Evolutionary conservation across 2,797 vertebrate species (phyloP).

Genomic region (Rhynchonycteris naso): DNA sequence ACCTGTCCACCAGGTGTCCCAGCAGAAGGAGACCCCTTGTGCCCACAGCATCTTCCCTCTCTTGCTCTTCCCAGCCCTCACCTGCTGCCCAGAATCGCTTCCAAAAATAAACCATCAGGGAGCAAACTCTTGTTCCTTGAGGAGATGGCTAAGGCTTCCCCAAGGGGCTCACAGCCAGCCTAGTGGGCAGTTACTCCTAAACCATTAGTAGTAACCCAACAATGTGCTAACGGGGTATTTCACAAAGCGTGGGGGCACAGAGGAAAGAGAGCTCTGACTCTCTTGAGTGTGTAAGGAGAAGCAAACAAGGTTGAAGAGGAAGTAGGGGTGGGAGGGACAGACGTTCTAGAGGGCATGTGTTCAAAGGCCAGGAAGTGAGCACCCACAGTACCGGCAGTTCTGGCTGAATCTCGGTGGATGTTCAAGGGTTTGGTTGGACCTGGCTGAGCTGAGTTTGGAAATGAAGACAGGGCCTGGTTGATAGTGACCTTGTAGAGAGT

Average conservation of each 20-base stretch:
- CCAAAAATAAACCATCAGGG: background rate
- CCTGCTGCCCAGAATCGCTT: background rate
- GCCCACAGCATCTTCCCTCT: too few species aligned
- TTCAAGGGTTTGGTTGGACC: rapidly evolving
- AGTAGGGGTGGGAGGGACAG: background rate
- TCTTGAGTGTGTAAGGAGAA: background rate
- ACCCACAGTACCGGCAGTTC: rapidly evolving
- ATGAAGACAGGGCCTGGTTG: background rate
- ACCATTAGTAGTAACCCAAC: background rate
- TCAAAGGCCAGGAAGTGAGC: background rate
- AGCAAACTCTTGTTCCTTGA: background rate
- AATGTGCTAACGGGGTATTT: rapidly evolving
- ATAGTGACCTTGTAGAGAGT: rapidly evolving
- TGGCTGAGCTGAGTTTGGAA: rapidly evolving
- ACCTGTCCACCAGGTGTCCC: too few species aligned
- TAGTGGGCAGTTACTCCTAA: background rate
- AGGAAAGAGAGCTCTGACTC: background rate
- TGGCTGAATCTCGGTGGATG: rapidly evolving
- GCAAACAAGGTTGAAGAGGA: background rate
- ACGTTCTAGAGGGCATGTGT: rapidly evolving
- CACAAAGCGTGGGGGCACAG: rapidly evolving
- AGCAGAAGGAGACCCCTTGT: background rate
- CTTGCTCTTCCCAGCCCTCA: background rate
- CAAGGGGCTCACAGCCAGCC: background rate
- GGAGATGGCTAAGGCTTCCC: background rate